phyloP scores from a whole-genome alignment of 1,140 invertebrate genomes.

The Lordiphosa stackelbergi region DNA sequence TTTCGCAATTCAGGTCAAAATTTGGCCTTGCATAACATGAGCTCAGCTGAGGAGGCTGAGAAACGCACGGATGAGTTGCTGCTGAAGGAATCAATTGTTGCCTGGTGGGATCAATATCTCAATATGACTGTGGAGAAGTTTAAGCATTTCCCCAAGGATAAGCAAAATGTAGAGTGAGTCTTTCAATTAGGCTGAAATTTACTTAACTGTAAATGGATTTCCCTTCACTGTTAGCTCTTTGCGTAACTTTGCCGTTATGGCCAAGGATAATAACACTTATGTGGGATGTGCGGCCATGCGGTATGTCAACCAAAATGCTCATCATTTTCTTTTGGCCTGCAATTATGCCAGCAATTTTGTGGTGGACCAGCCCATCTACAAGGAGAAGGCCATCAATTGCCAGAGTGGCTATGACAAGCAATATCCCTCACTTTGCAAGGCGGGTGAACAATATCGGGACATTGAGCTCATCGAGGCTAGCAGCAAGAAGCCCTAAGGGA shows the following conservation, averaged over 20 bases:
- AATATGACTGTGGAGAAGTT: conserved; percentile 27
- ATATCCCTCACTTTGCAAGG: conserved; percentile 41
- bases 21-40: conserved; percentile 31
- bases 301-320: conserved; percentile 7
- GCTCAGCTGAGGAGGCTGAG: neutral
- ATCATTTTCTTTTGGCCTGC: conserved; percentile 50
- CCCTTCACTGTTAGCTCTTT: conserved; percentile 20
- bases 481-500: conserved; percentile 7
- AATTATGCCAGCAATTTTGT: conserved; percentile 51
- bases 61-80: conserved; percentile 20
- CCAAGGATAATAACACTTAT: conserved; percentile 50
- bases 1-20: conserved; percentile 50
- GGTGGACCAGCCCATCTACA: conserved; percentile 32
- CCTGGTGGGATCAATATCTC: conserved; percentile 46
- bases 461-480: conserved; percentile 14
- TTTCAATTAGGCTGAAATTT: neutral
- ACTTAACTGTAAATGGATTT: neutral
- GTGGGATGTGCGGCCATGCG: conserved; percentile 49
- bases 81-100: conserved; percentile 28
- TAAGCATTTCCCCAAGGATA: conserved; percentile 44
- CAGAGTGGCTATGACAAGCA: conserved; percentile 40
- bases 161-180: conserved; percentile 37
- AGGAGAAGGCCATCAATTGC: conserved; percentile 29
- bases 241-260: conserved; percentile 54
- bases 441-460: conserved; percentile 30